Percentiles rank a stretch among this genome's conserved stretches.
These are phyloP conservation scores for Hydropsyche betteni DNA, from an alignment of 2,888 invertebrate genomes.

Conservation along the genomic window DNA sequence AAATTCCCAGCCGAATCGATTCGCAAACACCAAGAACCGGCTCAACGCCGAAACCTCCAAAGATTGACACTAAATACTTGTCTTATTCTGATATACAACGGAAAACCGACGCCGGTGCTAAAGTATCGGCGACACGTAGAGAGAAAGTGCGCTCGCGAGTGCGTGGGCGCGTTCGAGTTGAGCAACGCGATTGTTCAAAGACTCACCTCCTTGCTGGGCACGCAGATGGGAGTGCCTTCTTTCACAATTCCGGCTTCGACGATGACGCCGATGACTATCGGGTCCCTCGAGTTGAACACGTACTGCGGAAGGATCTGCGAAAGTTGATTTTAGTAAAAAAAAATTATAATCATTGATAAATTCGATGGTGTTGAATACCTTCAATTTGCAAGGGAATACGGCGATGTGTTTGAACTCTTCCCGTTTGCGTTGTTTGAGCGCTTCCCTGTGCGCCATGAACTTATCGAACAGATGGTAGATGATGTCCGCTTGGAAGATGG, in stretches of 20 bases:
- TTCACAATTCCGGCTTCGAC: constrained; percentile 95
- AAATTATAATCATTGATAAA: no score
- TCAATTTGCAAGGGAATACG: constrained; percentile 97
- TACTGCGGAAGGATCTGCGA: constrained; percentile 80
- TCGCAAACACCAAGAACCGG: no score
- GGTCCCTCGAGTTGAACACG: constrained; percentile 98
- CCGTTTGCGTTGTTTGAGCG: constrained; percentile 87
- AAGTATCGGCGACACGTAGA: not conserved
- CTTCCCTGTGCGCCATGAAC: constrained; percentile 92
- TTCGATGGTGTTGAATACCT: constrained; percentile 61
- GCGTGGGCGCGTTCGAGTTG: constrained; percentile 30
- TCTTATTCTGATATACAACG: no score
- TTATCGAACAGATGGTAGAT: constrained; percentile 99
- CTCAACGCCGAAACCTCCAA: no score
- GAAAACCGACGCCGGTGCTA: no score
- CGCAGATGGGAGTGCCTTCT: constrained; percentile 97
- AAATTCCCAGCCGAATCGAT: no score
- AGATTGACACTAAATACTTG: no score
- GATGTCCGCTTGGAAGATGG: constrained; percentile 98
- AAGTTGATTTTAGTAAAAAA: not conserved
- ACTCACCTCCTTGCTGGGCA: constrained; percentile 92
- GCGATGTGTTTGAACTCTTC: constrained; percentile 97
- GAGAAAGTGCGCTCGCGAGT: constrained; percentile 14
- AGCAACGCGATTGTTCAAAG: constrained; percentile 4
- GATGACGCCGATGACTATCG: constrained; percentile 96